These are phyloP conservation scores for Haplochromis vanheusdeni DNA, from an alignment of 2,113 vertebrate genomes.

Conservation along the genomic window DNA sequence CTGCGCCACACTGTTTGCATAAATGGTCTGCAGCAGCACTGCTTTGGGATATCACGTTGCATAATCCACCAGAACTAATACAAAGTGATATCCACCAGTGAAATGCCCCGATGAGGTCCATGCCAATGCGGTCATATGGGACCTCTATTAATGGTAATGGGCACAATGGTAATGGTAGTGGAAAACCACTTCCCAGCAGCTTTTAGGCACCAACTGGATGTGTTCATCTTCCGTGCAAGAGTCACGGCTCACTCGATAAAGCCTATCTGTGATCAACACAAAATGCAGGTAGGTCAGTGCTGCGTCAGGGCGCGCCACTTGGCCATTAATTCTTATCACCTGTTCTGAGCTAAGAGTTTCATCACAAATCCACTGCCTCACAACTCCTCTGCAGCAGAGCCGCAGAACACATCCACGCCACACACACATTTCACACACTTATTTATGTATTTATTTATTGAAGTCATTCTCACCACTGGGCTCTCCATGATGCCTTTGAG, in stretches of 20 bases:
- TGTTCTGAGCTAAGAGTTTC: background rate
- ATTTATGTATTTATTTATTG: conserved; percentile 32
- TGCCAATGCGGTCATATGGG: background rate
- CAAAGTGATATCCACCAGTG: background rate
- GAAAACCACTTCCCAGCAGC: background rate
- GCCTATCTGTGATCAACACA: background rate
- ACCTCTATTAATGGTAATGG: background rate
- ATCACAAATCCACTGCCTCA: background rate
- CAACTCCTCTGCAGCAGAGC: background rate
- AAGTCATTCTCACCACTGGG: conserved; percentile 77
- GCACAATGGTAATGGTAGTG: background rate
- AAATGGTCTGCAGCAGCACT: background rate
- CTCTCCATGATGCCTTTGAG: conserved; percentile 96
- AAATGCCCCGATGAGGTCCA: background rate
- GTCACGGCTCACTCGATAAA: background rate
- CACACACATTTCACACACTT: background rate
- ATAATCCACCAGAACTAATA: background rate
- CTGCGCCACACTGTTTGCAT: background rate
- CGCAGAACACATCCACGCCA: background rate
- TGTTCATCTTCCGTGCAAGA: background rate
- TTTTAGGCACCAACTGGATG: background rate
- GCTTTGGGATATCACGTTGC: background rate
- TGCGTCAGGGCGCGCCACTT: background rate
- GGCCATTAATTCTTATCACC: background rate
- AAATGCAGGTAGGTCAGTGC: background rate